Conservation (phyloP, 1,140 invertebrate genomes). For the Oreohelix idahoensis region DNA sequence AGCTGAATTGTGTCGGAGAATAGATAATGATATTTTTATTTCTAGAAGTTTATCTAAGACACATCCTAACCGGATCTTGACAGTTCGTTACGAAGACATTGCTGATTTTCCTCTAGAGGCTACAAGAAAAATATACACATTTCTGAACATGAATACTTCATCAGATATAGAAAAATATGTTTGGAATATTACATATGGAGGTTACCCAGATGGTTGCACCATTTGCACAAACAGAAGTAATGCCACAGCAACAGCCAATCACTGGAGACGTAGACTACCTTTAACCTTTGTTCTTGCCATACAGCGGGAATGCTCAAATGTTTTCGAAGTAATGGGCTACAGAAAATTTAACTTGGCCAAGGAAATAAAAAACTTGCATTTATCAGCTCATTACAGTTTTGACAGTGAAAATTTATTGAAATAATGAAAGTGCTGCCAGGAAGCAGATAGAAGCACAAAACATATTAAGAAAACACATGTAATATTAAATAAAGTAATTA, state of each 20-base stretch:
- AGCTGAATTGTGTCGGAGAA: constrained; percentile 21
- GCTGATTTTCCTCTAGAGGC: constrained; percentile 11
- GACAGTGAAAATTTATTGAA: background rate
- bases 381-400: background rate
- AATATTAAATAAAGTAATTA: no score
- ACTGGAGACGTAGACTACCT: background rate
- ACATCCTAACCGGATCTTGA: constrained; percentile 31
- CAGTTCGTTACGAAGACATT: constrained; percentile 46
- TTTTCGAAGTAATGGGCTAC: background rate
- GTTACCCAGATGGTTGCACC: background rate
- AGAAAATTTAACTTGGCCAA: background rate
- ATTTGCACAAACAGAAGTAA: constrained; percentile 23
- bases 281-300: background rate
- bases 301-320: background rate
- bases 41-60: background rate
- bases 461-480: no score
- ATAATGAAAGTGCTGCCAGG: no score
- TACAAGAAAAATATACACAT: constrained; percentile 35
- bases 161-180: constrained; percentile 15
- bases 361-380: background rate
- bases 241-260: constrained; percentile 22
- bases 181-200: constrained; percentile 33
- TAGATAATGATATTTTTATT: constrained; percentile 25
- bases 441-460: no score
- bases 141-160: constrained; percentile 23